These are phyloP conservation scores for Camponotus floridanus DNA, from an alignment of 1,140 invertebrate genomes.

Conservation along the genomic window DNA sequence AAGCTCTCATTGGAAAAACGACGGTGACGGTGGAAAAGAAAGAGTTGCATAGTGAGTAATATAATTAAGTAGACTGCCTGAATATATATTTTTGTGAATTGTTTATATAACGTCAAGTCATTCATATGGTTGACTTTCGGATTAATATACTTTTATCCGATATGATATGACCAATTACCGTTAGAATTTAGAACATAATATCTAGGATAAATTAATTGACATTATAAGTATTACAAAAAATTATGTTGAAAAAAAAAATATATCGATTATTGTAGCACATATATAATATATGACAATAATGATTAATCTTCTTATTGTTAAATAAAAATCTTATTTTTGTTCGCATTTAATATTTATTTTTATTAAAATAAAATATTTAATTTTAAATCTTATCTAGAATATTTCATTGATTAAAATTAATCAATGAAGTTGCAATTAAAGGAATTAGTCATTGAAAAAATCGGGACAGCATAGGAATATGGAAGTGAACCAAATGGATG, in stretches of 20 bases:
- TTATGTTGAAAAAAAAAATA: too few species aligned
- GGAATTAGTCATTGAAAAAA: conserved; percentile 16
- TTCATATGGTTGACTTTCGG: conserved; percentile 55
- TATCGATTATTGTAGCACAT: too few species aligned
- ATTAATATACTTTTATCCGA: background rate
- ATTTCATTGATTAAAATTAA: background rate
- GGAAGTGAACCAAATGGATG: conserved; percentile 50
- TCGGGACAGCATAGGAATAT: background rate
- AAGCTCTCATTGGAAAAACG: conserved; percentile 87
- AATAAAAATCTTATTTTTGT: conserved; percentile 10
- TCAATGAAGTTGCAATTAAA: conserved; percentile 13
- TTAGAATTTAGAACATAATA: background rate
- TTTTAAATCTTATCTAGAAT: conserved; percentile 1
- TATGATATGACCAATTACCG: background rate
- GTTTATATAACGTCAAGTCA: conserved; percentile 33
- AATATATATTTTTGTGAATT: conserved; percentile 58
- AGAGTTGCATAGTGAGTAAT: conserved; percentile 86
- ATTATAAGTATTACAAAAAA: background rate
- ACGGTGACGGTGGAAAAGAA: conserved; percentile 86
- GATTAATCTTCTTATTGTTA: background rate
- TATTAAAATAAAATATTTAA: conserved; percentile 14
- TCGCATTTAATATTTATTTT: background rate
- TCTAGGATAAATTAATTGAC: background rate
- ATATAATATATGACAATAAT: background rate
- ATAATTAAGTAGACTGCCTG: conserved; percentile 65